A percentile compares a stretch with the other conserved stretches of the same genome.
These are phyloP conservation scores for Pteronura brasiliensis DNA, from an alignment of 2,113 vertebrate genomes.

Conservation along the genomic window DNA sequence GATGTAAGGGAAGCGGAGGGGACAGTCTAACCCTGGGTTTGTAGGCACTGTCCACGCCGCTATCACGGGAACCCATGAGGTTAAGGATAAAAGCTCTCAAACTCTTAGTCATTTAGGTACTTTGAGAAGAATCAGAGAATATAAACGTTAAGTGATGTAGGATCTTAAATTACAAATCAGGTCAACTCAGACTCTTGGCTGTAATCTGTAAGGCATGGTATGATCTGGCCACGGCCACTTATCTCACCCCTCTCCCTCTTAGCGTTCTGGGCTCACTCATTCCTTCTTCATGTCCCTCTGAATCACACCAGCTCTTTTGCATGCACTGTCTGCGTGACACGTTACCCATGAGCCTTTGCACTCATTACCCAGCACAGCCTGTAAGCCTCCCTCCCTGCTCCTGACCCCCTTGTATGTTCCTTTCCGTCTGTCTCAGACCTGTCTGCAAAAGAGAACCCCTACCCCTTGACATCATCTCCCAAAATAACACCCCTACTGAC, in stretches of 20 bases:
- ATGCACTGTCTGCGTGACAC: not conserved
- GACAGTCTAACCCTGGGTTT: not conserved
- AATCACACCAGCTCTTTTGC: too few relatives aligned
- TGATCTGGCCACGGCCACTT: not conserved
- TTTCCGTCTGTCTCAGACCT: not conserved
- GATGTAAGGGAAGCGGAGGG: fast-evolving
- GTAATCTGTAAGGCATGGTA: not conserved
- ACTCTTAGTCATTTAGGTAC: not conserved
- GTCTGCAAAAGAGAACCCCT: not conserved
- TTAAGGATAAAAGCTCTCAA: not conserved
- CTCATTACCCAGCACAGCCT: not conserved
- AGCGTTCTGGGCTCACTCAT: not conserved
- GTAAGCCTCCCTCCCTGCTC: too few relatives aligned
- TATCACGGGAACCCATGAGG: not conserved
- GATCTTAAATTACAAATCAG: not conserved
- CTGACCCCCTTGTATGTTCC: not conserved
- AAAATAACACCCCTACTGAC: not conserved
- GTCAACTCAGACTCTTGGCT: not conserved
- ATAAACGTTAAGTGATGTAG: not conserved
- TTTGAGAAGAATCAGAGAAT: not conserved
- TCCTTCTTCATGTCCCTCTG: not conserved
- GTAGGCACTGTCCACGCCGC: not conserved
- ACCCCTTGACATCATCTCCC: not conserved
- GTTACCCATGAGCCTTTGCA: not conserved
- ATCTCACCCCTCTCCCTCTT: not conserved